These are phyloP conservation scores for Aegithalos caudatus DNA, from an alignment of 2,113 vertebrate species.

Conservation along the genomic window DNA sequence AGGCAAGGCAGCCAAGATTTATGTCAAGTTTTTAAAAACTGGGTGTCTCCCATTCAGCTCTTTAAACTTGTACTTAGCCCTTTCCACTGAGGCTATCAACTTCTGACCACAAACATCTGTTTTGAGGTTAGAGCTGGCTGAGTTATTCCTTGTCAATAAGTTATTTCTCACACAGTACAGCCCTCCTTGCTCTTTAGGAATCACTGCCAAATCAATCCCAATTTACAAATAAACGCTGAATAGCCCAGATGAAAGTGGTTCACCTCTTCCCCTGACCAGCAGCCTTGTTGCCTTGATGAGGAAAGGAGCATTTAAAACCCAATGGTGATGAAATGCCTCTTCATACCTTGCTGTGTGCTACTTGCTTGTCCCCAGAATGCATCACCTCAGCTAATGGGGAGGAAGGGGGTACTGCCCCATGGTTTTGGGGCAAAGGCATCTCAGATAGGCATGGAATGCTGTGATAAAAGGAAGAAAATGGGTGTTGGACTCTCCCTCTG, in stretches of 20 bases:
- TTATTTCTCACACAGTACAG: neutral
- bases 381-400: neutral
- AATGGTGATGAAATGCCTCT: neutral
- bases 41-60: neutral
- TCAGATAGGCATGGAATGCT: neutral
- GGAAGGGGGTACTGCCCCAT: neutral
- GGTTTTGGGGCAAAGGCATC: neutral
- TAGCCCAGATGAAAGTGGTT: neutral
- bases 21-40: slow-evolving; percentile 6
- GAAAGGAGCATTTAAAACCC: neutral
- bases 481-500: neutral
- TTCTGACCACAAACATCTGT: neutral
- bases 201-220: neutral
- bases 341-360: neutral
- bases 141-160: slow-evolving; percentile 5
- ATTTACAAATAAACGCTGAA: neutral
- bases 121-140: neutral
- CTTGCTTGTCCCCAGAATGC: neutral
- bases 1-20: neutral
- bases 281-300: neutral
- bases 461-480: neutral
- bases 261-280: neutral
- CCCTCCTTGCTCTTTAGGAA: neutral
- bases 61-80: neutral
- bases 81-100: neutral